A percentile compares a stretch with the other conserved stretches of the same genome.
Conservation (phyloP, 2,113 vertebrate genomes). For the Strix uralensis region DNA sequence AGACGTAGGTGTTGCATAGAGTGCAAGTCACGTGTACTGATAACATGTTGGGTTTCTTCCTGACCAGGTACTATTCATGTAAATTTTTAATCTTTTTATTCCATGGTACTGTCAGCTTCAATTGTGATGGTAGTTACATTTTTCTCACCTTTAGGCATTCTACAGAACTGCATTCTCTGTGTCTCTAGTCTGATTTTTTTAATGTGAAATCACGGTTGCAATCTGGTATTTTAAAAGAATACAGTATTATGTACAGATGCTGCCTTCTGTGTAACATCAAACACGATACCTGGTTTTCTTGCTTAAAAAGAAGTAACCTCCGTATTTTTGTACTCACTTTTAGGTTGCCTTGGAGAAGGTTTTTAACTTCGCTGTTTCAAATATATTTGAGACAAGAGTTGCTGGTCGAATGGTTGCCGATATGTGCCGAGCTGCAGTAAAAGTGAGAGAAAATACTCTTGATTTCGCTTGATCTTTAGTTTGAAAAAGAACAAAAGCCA, state of each 20-base stretch:
- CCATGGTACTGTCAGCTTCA: not conserved
- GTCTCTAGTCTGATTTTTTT: not conserved
- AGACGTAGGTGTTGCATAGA: not conserved
- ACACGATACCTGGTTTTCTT: not conserved
- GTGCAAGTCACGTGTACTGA: not conserved
- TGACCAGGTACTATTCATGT: not conserved
- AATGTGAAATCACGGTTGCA: not conserved
- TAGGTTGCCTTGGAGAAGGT: slow-evolving; percentile 97
- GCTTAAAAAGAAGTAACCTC: not conserved
- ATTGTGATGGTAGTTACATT: not conserved
- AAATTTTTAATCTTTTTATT: not conserved
- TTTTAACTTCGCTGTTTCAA: slow-evolving; percentile 95
- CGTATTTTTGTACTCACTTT: not conserved
- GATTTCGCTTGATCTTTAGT: not conserved
- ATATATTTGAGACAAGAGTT: slow-evolving; percentile 98
- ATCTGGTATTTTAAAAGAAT: not conserved
- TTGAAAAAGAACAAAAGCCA: not conserved
- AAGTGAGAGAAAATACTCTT: slow-evolving; percentile 74
- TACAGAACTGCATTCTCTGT: not conserved
- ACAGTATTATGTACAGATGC: not conserved
- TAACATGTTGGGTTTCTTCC: not conserved
- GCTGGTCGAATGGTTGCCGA: slow-evolving; percentile 97
- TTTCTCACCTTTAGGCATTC: not conserved
- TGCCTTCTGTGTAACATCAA: not conserved
- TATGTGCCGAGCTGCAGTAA: slow-evolving; percentile 96